Base-by-base conservation (phyloP, 2,797 vertebrate genomes). In the Melanotaenia nigrans region DNA sequence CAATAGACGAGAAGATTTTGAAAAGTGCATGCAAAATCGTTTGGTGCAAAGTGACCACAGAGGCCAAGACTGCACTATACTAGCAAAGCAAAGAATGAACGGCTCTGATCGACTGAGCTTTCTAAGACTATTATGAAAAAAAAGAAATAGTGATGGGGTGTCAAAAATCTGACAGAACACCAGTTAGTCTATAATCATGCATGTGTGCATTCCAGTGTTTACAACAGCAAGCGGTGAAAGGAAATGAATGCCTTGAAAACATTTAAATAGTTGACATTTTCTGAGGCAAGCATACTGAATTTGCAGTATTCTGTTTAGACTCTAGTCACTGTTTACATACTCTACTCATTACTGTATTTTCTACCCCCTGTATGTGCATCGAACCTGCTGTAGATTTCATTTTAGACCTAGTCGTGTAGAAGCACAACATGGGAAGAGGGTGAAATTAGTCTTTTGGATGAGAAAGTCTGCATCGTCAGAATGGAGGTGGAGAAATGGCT, bases 201-300 rank as follows among this genome's bases (percentile, higher is more conserved):
- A 88, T 75, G 77, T 79, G 79, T 80, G 73, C 86, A 90, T 89
- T 90, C 79, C 70, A 82, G 63, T 65, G 68, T 85, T 79, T 76
- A 82, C n/a, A 65, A 76, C 65, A 78, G 79, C 85, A 88, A 87
- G 89, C 89, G 88, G 84, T 88, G 82, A 80, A 58, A 80, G 65
- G 51, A 79, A 75, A 82, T 61, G 1, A 83, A 53, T 40, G 54
- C 5, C 8, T 51, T 68, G 33, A 38, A 54, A 66, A 58, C 36
- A 11, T 73, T 25, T 14, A 70, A 64, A 24, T 13, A 58, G 18
- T 49, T 61, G 73, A 53, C 11, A 55, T 49, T 35, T 28, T 62
- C 67, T 70, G 55, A 86, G 32, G 25, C 33, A 79, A 62, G 42
- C 51, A 55, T 11, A 53, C 38, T 73, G 16, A n/a, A 40, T 24